Evolutionary conservation across 37 sponge, comb jelly and placozoan species (phyloP).

Genomic region (Chondrosia reniformis): DNA sequence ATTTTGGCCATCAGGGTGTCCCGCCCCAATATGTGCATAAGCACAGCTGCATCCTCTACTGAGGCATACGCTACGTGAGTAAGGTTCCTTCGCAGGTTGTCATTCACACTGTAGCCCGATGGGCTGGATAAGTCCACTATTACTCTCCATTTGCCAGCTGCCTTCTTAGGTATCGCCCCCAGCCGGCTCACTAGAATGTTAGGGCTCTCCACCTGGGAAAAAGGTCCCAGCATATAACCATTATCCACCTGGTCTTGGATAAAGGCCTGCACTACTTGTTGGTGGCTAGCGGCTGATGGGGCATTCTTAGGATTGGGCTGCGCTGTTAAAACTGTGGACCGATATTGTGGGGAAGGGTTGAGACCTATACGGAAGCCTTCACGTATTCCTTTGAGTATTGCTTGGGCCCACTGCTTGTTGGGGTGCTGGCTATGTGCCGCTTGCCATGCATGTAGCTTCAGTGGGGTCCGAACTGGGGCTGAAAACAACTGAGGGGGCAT

Average conservation of each 20-base stretch:
- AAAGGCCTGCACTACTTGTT: slow-evolving; percentile 12
- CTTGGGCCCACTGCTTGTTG: background rate
- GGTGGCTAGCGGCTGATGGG: slow-evolving; percentile 15
- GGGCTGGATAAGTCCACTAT: slow-evolving; percentile 12
- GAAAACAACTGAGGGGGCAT: background rate
- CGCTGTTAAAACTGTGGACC: no score
- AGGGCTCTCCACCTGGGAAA: background rate
- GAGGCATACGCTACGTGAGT: slow-evolving; percentile 17
- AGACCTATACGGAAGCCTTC: slow-evolving; percentile 15
- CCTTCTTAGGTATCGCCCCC: slow-evolving; percentile 30
- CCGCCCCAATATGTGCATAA: slow-evolving; percentile 6
- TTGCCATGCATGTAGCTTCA: background rate
- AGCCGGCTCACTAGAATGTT: background rate
- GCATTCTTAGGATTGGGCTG: background rate
- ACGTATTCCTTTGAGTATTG: background rate
- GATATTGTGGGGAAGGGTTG: no score
- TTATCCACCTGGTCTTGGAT: background rate
- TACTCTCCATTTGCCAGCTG: background rate
- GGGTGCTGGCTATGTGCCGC: background rate
- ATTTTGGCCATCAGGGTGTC: slow-evolving; percentile 7
- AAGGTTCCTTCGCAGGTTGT: slow-evolving; percentile 3
- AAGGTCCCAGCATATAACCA: slow-evolving; percentile 35
- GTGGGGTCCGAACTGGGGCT: background rate
- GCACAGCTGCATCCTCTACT: background rate
- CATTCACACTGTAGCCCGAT: background rate